A percentile compares a stretch with the other conserved stretches of the same genome.
Evolutionary conservation across 2,888 invertebrate genomes (phyloP).

Genomic region (Melolontha melolontha): DNA sequence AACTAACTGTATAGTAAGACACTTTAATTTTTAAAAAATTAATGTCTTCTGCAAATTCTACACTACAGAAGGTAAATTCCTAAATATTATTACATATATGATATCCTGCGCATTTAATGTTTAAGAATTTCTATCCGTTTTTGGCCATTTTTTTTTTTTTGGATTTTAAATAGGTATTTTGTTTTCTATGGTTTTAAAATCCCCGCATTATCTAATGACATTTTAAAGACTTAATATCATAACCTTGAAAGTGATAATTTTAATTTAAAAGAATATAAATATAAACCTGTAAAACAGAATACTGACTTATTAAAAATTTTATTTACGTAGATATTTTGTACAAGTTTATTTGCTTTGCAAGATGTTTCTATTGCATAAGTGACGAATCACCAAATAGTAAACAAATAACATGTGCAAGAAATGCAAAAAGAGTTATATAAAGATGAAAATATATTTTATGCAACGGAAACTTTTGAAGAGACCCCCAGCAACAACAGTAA

Average conservation of each 20-base stretch:
- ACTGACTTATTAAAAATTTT: no score
- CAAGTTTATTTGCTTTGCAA: no score
- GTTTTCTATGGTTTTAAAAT: conserved; percentile 8
- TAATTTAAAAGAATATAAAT: no score
- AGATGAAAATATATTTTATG: conserved; percentile 16
- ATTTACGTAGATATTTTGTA: no score
- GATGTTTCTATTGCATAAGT: no score
- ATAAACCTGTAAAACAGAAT: no score
- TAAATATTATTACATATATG: background rate
- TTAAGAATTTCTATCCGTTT: no score
- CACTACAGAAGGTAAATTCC: conserved; percentile 4
- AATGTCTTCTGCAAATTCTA: background rate
- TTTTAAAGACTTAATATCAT: background rate
- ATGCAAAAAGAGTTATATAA: conserved; percentile 37
- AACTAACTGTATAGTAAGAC: no score
- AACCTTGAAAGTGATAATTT: conserved; percentile 18
- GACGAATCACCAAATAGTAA: background rate
- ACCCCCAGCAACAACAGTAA: conserved; percentile 21
- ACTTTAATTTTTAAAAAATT: background rate
- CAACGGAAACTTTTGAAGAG: conserved; percentile 11
- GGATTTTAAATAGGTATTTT: background rate
- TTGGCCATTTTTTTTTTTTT: no score
- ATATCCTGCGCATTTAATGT: background rate
- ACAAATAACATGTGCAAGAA: conserved; percentile 37
- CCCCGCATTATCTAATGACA: conserved; percentile 5